Base-by-base conservation (phyloP, 2,797 vertebrate genomes). In the Diplodus sargus region DNA sequence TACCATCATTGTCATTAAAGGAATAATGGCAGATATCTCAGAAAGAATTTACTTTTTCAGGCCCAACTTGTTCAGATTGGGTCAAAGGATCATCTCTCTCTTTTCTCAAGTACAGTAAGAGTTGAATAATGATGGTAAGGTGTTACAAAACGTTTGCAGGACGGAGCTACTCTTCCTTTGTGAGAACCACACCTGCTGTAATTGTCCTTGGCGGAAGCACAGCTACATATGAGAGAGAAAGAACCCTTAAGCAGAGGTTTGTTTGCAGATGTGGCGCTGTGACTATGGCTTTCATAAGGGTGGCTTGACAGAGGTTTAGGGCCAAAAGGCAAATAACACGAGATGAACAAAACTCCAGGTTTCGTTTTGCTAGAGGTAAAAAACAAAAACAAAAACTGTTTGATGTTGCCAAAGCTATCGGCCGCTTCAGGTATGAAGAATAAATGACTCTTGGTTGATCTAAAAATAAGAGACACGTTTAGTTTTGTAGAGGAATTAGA, bases 231-330 rank as follows among this genome's bases (percentile, higher is more conserved):
- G 52, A 64, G 8, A 20, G 43, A 59, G 42, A 67, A 39, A 73
- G 30, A 80, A 67, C n/a, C 69, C 57, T 57, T 28, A 83, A 71
- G 53, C 76, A 49, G 67, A 77, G 65, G 78, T 70, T 85, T 78
- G 74, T 62, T 10, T 82, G 69, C 65, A 76, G 73, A n/a, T 43
- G 66, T 83, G 77, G 62, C 66, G 65, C 53, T 15, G 49, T 67
- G 78, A 67, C 72, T 48, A 5, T 76, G 69, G 87, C 43, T 85
- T 83, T 87, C 70, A 71, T 57, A 70, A 81, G 12, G 3, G 34
- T 62, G 76, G 78, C 58, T 77, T 70, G 66, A 23, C 57, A 15
- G 42, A 23, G 42, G 59, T 18, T 69, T 18, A 22, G 2, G 14
- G 59, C 76, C 86, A 82, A 61, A 49, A 18, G 15, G 22, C 2